These are phyloP conservation scores for Brachionus manjavacas DNA, from an alignment of 1,140 invertebrate species.

Conservation along the genomic window DNA sequence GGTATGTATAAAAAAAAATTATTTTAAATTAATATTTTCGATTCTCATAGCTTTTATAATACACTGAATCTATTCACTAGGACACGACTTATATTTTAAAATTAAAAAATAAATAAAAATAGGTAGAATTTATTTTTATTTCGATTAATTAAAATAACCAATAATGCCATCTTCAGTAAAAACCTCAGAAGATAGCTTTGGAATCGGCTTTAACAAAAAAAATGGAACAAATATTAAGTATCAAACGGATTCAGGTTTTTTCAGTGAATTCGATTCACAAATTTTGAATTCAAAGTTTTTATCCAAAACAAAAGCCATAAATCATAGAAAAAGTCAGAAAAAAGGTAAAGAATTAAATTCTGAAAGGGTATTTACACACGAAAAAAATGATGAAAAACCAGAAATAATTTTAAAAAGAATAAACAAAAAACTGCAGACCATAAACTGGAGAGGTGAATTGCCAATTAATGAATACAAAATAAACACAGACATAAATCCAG, in stretches of 20 bases:
- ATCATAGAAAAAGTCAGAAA: neutral
- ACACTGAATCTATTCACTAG: neutral
- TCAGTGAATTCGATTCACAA: neutral
- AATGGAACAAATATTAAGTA: neutral
- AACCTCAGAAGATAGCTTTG: too few species aligned
- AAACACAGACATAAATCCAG: conserved; percentile 22
- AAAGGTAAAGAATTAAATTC: neutral
- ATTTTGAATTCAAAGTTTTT: neutral
- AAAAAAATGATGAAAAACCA: neutral
- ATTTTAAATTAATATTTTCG: neutral
- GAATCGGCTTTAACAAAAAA: neutral
- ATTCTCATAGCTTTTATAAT: neutral
- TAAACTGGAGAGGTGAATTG: conserved; percentile 13
- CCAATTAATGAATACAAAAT: neutral
- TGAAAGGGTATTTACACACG: neutral
- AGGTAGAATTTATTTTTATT: too few species aligned
- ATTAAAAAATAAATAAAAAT: too few species aligned
- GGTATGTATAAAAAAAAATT: neutral
- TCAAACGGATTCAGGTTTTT: neutral
- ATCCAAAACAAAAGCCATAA: neutral
- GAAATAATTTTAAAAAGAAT: neutral
- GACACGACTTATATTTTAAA: neutral
- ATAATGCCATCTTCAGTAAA: too few species aligned
- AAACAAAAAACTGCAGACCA: neutral
- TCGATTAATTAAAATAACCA: too few species aligned